Percentiles rank a stretch among this genome's conserved stretches.
Evolutionary conservation across 2,888 invertebrate species (phyloP).

Genomic region (Eutolmus rufibarbis): DNA sequence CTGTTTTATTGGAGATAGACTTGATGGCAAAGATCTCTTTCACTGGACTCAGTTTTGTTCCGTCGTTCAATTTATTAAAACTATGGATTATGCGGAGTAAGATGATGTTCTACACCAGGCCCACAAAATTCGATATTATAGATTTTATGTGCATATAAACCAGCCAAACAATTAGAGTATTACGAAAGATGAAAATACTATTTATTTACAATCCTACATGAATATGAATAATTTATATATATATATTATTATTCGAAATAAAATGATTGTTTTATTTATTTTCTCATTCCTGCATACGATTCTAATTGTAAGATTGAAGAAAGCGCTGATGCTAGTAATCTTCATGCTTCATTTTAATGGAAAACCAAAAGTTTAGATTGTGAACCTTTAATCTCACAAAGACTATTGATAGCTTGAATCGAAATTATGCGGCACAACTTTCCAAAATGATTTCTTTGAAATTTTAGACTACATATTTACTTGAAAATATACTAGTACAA

Average conservation of each 20-base stretch:
- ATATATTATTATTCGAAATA: neutral
- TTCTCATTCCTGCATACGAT: neutral
- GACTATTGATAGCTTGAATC: too few relatives aligned
- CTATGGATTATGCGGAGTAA: slow-evolving; percentile 70
- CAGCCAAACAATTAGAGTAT: slow-evolving; percentile 17
- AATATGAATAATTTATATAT: slow-evolving; percentile 8
- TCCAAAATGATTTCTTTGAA: too few relatives aligned
- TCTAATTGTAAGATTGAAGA: too few relatives aligned
- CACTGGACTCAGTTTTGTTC: slow-evolving; percentile 99
- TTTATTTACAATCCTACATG: slow-evolving; percentile 29
- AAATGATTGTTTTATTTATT: neutral
- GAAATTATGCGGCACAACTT: too few relatives aligned
- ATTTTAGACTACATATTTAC: too few relatives aligned
- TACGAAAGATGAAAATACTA: slow-evolving; percentile 27
- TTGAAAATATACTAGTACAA: too few relatives aligned
- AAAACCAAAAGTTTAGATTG: too few relatives aligned
- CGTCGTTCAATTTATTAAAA: slow-evolving; percentile 97
- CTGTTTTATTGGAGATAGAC: slow-evolving; percentile 84
- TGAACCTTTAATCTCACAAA: too few relatives aligned
- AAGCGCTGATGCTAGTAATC: too few relatives aligned
- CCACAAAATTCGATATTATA: neutral
- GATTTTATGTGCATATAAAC: slow-evolving; percentile 35
- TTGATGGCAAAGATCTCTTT: slow-evolving; percentile 91
- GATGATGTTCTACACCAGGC: neutral
- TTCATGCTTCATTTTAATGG: too few relatives aligned